Evolutionary conservation across 2,113 vertebrate species (phyloP).

Genomic region (Noctilio leporinus): DNA sequence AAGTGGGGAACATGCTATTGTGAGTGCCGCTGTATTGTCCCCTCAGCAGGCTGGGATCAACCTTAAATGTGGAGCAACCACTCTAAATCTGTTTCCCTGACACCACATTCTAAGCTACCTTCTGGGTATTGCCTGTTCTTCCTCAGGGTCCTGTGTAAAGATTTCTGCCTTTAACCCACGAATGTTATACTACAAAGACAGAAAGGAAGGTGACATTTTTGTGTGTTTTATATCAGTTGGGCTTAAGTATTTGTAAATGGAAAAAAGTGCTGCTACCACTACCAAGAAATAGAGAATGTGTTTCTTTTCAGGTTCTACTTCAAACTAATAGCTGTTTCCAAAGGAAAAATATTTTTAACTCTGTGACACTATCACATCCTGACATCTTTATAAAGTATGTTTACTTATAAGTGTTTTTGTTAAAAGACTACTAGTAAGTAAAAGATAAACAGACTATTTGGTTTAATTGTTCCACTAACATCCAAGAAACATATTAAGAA

Average conservation of each 20-base stretch:
- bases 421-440: background rate
- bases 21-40: background rate
- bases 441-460: conserved; percentile 9
- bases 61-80: background rate
- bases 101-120: background rate
- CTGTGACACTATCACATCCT: background rate
- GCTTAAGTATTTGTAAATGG: background rate
- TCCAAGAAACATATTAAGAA: conserved; percentile 19
- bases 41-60: background rate
- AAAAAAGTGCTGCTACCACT: background rate
- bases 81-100: background rate
- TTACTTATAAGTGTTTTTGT: conserved; percentile 1
- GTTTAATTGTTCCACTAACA: background rate
- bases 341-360: conserved; percentile 20
- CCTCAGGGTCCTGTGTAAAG: background rate
- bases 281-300: background rate
- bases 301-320: conserved; percentile 32
- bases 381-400: background rate
- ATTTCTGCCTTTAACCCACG: background rate
- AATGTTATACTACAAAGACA: background rate
- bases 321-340: background rate
- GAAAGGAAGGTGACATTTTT: conserved; percentile 1
- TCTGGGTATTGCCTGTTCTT: background rate
- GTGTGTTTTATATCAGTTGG: background rate
- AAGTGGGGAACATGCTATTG: background rate